These are phyloP conservation scores for Lichenostomus cassidix DNA, from an alignment of 2,113 vertebrate genomes.

Conservation along the genomic window DNA sequence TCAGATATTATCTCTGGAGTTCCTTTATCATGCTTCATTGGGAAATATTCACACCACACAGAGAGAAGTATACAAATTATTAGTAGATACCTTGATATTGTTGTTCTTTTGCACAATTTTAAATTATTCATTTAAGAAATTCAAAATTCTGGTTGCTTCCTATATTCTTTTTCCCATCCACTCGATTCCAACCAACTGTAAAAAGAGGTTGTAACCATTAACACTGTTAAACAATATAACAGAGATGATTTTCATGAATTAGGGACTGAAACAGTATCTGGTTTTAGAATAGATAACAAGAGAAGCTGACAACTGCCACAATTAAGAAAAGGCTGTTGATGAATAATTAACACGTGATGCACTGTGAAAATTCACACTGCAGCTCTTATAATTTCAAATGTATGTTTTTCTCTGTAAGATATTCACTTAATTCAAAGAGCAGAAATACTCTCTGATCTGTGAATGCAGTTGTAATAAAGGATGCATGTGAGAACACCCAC, in stretches of 20 bases:
- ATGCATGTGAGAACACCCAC: rapidly evolving
- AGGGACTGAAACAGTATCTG: background rate
- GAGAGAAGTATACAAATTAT: background rate
- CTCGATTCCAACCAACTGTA: background rate
- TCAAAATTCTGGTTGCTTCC: background rate
- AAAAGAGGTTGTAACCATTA: background rate
- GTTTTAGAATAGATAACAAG: background rate
- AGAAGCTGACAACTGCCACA: background rate
- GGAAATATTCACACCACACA: background rate
- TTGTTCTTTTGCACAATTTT: background rate
- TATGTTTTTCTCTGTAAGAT: background rate
- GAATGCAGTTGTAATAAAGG: background rate
- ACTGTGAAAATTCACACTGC: background rate
- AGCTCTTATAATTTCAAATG: background rate
- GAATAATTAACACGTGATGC: background rate
- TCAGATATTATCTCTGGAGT: background rate
- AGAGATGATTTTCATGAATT: background rate
- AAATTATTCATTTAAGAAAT: background rate
- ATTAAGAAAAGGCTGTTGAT: background rate
- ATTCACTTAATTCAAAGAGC: background rate
- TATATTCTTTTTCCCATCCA: background rate
- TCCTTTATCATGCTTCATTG: background rate
- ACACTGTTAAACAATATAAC: background rate
- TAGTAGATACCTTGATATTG: background rate
- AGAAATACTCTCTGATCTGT: rapidly evolving